These are phyloP conservation scores for Tachyglossus aculeatus DNA, from an alignment of 2,797 vertebrate genomes.

Conservation along the genomic window DNA sequence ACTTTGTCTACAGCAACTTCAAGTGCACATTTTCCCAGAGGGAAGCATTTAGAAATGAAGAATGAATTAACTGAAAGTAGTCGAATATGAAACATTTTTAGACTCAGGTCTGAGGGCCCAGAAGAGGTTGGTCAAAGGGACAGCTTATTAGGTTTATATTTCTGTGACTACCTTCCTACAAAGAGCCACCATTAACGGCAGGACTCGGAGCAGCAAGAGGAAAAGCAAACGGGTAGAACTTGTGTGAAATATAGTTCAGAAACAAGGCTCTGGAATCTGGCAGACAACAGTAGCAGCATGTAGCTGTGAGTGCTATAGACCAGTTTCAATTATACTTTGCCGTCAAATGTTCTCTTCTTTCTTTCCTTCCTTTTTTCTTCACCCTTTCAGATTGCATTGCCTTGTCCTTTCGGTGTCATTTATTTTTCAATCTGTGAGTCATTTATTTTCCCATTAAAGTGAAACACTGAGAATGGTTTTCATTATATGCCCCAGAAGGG, in stretches of 20 bases:
- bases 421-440: conserved; percentile 57
- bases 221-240: conserved; percentile 1
- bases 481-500: conserved; percentile 21
- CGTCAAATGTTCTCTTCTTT: background rate
- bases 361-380: conserved; percentile 9
- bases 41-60: conserved; percentile 49
- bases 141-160: no score
- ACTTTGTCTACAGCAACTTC: conserved; percentile 20
- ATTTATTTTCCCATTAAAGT: conserved; percentile 63
- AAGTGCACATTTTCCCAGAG: conserved; percentile 39
- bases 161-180: no score
- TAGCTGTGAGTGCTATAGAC: background rate
- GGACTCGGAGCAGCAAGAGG: background rate
- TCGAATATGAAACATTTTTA: conserved; percentile 44
- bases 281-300: background rate
- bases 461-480: conserved; percentile 47
- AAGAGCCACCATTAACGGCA: background rate
- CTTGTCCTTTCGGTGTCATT: conserved; percentile 48
- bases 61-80: conserved; percentile 41
- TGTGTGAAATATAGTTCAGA: background rate
- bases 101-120: conserved; percentile 22
- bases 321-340: background rate
- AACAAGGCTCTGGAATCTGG: background rate
- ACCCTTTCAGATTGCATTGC: conserved; percentile 41
- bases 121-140: conserved; percentile 33